Base-by-base conservation (phyloP, 1,140 invertebrate genomes). In the Mactra quadrangularis region DNA sequence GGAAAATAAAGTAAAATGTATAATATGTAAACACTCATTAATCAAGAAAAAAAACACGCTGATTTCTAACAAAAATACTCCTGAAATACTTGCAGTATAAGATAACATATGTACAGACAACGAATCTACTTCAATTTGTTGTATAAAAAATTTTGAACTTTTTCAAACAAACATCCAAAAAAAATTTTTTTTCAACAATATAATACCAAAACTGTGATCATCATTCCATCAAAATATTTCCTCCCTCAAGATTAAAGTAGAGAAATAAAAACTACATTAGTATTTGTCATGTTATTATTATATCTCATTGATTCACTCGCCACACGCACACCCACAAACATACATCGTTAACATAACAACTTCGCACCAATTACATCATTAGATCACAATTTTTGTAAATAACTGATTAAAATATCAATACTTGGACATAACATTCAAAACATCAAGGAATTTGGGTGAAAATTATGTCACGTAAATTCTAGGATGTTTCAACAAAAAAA, bases 381-480 rank as follows among this genome's bases (percentile, higher is more conserved):
- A 38, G 62, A 66, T 70, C 76, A 79, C 75, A 78, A 45, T 29
- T 68, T 62, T 66, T 70, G 70, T 7, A 59, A 68, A 53, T 79
- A 70, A 55, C 35, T 27, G 47, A 53, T 79, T 64, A 74, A 84
- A 79, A 79, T 79, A 79, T 70, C 75, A 79, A 74, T 79, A 84
- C 52, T 78, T 79, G 70, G 75, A 84, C 74, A 68, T 27, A 62
- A 78, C 68, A 70, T 85, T 62, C 62, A 85, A 64, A 66, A 82
- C 74, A 66, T 47, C 83, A 87, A 88, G 85, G 85, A 88, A 82
- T 85, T 77, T 82, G 85, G 85, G 85, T 84, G 84, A 85, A 84
- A n/a, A n/a, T n/a, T n/a, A n/a, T 68, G 78, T 81, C 60, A 86
- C 84, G 81, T 81, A 79, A 78, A 87, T 76, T 62, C 41, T 57